Evolutionary conservation across 2,888 invertebrate species (phyloP).

Genomic region (Trissolcus brochymenae): DNA sequence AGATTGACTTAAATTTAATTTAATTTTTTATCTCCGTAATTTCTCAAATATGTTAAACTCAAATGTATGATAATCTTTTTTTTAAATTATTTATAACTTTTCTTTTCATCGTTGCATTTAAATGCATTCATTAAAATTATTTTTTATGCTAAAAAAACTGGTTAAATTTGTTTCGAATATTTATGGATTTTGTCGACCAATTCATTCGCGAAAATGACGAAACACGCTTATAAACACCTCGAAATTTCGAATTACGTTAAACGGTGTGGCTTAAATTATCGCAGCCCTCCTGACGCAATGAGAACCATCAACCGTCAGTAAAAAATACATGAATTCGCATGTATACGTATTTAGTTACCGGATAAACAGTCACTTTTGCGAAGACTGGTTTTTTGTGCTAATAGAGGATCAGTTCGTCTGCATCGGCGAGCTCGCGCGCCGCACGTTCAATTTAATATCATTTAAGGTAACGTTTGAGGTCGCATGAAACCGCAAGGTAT

Average conservation of each 20-base stretch:
- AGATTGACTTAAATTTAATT: too few species aligned
- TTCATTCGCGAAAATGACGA: too few species aligned
- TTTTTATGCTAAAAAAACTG: too few species aligned
- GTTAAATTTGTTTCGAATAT: too few species aligned
- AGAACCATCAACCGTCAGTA: conserved; percentile 21
- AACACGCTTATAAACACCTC: too few species aligned
- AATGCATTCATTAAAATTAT: too few species aligned
- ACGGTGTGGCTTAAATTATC: conserved; percentile 34
- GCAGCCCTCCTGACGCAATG: conserved; percentile 4
- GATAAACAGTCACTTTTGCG: conserved; percentile 42
- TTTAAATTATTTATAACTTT: too few species aligned
- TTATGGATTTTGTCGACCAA: background rate
- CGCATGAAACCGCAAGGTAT: conserved; percentile 59
- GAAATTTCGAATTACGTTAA: conserved; percentile 25
- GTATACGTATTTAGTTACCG: conserved; percentile 45
- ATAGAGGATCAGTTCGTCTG: conserved; percentile 41
- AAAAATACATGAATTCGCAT: conserved; percentile 33
- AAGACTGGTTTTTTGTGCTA: conserved; percentile 44
- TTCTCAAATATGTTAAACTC: too few species aligned
- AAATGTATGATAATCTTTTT: too few species aligned
- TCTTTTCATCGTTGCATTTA: too few species aligned
- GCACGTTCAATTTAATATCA: conserved; percentile 56
- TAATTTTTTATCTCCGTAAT: too few species aligned
- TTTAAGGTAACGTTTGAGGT: conserved; percentile 57
- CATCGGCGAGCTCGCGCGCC: conserved; percentile 42